Evolutionary conservation across 2,113 vertebrate species (phyloP).

Genomic region (Atherinomorus stipes): DNA sequence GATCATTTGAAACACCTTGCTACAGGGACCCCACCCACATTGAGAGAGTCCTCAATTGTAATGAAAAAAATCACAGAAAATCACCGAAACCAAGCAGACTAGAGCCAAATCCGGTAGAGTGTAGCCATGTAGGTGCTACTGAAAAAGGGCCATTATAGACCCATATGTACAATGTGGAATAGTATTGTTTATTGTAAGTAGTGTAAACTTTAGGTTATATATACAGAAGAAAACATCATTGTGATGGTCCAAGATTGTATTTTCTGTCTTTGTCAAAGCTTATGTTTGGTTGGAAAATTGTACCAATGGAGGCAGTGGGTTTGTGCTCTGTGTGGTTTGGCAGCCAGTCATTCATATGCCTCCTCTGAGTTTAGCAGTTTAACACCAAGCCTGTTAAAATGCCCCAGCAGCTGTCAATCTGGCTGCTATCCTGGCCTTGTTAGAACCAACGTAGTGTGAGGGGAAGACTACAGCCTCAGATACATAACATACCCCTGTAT

Average conservation of each 20-base stretch:
- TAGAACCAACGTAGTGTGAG: slow-evolving; percentile 60
- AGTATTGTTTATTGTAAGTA: background rate
- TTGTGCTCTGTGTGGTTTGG: slow-evolving; percentile 69
- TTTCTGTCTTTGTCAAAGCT: slow-evolving; percentile 36
- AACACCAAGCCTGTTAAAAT: slow-evolving; percentile 74
- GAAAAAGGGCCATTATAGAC: no score
- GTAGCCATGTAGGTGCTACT: no score
- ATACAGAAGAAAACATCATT: background rate
- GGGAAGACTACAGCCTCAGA: slow-evolving; percentile 54
- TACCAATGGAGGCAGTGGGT: slow-evolving; percentile 44
- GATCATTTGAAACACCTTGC: no score
- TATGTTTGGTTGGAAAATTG: slow-evolving; percentile 55
- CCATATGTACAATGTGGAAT: background rate
- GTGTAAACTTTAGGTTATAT: background rate
- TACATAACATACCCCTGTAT: slow-evolving; percentile 51
- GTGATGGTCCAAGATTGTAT: slow-evolving; percentile 8
- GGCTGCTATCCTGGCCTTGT: slow-evolving; percentile 70
- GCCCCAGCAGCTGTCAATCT: slow-evolving; percentile 77
- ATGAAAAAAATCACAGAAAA: no score
- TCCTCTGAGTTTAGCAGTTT: slow-evolving; percentile 75
- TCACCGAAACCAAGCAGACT: no score
- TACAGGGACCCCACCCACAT: no score
- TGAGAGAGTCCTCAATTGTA: no score
- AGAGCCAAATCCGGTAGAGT: no score
- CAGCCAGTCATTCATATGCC: slow-evolving; percentile 71